Evolutionary conservation across 1,140 invertebrate species (phyloP).

Genomic region (Oreohelix idahoensis): DNA sequence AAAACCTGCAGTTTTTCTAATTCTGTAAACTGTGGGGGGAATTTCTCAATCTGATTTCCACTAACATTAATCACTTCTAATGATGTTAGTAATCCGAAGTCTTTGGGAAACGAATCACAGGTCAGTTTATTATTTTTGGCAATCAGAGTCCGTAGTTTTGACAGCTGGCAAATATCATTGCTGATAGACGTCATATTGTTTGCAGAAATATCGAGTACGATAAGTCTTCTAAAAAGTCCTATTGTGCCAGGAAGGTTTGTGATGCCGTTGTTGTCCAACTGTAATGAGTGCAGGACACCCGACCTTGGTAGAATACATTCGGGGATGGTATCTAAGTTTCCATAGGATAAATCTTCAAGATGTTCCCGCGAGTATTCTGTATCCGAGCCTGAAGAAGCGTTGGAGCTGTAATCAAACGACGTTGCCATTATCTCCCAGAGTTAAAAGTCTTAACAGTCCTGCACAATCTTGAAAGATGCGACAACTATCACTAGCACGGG

Average conservation of each 20-base stretch:
- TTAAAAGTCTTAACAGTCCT: too few relatives aligned
- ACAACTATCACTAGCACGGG: too few relatives aligned
- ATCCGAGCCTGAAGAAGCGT: slow-evolving; percentile 43
- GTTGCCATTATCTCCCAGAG: background rate
- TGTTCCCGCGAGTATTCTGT: slow-evolving; percentile 62
- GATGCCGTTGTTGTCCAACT: slow-evolving; percentile 71
- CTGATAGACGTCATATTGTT: slow-evolving; percentile 86
- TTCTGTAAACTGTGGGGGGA: slow-evolving; percentile 90
- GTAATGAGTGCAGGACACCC: slow-evolving; percentile 54
- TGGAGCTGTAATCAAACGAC: background rate
- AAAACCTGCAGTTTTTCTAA: slow-evolving; percentile 84
- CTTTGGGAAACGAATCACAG: slow-evolving; percentile 88
- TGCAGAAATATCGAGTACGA: slow-evolving; percentile 89
- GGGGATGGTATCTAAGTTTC: slow-evolving; percentile 62
- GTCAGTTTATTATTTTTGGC: slow-evolving; percentile 90
- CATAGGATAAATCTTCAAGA: slow-evolving; percentile 66
- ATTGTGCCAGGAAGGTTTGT: slow-evolving; percentile 68
- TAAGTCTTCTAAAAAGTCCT: slow-evolving; percentile 72
- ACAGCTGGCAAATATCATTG: slow-evolving; percentile 81
- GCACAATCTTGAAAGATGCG: too few relatives aligned
- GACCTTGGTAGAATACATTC: slow-evolving; percentile 54
- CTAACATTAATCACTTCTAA: slow-evolving; percentile 91
- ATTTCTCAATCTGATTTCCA: slow-evolving; percentile 87
- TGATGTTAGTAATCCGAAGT: slow-evolving; percentile 77
- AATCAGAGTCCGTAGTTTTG: slow-evolving; percentile 82